Evolutionary conservation across 1,140 invertebrate genomes (phyloP).

Genomic region (Nasonia giraulti): DNA sequence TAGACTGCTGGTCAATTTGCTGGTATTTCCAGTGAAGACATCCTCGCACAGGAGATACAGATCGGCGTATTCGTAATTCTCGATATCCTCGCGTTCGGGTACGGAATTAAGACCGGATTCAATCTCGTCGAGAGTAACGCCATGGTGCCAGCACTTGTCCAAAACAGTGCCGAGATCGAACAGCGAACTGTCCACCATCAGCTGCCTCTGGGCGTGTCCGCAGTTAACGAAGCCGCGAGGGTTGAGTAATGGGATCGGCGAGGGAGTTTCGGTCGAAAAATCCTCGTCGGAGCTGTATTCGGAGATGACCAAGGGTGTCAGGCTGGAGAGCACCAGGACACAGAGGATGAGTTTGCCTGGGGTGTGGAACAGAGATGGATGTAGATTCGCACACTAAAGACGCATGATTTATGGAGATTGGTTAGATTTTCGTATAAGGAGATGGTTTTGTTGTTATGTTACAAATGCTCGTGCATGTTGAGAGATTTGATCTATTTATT

Average conservation of each 20-base stretch:
- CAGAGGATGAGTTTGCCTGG: background rate
- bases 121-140: background rate
- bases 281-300: background rate
- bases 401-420: no score
- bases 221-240: conserved; percentile 13
- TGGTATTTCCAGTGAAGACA: background rate
- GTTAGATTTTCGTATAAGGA: no score
- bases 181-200: background rate
- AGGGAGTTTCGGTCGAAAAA: background rate
- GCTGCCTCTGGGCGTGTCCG: background rate
- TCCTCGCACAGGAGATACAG: background rate
- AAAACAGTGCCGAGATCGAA: background rate
- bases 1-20: background rate
- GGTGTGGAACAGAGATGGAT: background rate
- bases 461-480: no score
- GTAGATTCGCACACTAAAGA: no score
- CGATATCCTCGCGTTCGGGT: background rate
- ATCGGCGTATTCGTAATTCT: background rate
- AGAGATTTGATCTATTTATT: no score
- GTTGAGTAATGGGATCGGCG: background rate
- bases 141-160: background rate
- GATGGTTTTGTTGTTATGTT: no score
- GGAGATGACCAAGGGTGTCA: background rate
- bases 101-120: background rate
- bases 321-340: background rate